Evolutionary conservation across 2,113 vertebrate species (phyloP).

Genomic region (Lutjanus erythropterus): DNA sequence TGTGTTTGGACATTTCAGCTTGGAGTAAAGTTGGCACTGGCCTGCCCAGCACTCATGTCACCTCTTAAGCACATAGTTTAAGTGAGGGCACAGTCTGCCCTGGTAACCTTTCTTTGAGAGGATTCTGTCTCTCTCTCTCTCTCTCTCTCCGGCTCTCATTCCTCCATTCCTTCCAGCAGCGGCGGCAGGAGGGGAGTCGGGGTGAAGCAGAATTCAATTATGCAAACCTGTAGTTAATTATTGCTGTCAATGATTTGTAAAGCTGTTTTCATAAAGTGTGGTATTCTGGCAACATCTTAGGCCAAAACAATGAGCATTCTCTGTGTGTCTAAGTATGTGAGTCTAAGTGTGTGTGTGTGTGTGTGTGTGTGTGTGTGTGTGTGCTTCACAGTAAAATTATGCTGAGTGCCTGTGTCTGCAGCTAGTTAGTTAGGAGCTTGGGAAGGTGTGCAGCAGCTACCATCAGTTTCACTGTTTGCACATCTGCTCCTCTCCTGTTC

Average conservation of each 20-base stretch:
- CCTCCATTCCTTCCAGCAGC: constrained; percentile 58
- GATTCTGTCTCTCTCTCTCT: constrained; percentile 46
- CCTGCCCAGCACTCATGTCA: constrained; percentile 69
- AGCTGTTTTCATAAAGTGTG: constrained; percentile 80
- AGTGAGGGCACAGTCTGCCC: constrained; percentile 63
- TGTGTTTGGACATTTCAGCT: constrained; percentile 57
- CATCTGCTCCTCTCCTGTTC: constrained; percentile 48
- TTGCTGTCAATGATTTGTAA: constrained; percentile 80
- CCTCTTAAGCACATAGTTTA: constrained; percentile 76
- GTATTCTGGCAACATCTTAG: constrained; percentile 72
- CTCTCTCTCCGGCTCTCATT: constrained; percentile 54
- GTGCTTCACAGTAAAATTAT: constrained; percentile 57
- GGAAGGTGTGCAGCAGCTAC: constrained; percentile 41
- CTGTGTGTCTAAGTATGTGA: constrained; percentile 51
- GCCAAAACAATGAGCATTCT: constrained; percentile 67
- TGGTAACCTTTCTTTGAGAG: constrained; percentile 74
- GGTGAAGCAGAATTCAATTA: constrained; percentile 77
- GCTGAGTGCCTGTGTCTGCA: constrained; percentile 53
- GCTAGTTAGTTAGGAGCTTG: constrained; percentile 53
- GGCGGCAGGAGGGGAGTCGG: constrained; percentile 48
- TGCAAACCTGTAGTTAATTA: constrained; percentile 82
- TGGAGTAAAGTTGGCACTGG: constrained; percentile 66
- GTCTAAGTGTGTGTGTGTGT: constrained; percentile 63
- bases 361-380: constrained; percentile 63
- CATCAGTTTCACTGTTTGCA: constrained; percentile 35